A percentile compares a stretch with the other conserved stretches of the same genome.
Conservation (phyloP, 1,140 invertebrate genomes). For the Antheraea mylitta region DNA sequence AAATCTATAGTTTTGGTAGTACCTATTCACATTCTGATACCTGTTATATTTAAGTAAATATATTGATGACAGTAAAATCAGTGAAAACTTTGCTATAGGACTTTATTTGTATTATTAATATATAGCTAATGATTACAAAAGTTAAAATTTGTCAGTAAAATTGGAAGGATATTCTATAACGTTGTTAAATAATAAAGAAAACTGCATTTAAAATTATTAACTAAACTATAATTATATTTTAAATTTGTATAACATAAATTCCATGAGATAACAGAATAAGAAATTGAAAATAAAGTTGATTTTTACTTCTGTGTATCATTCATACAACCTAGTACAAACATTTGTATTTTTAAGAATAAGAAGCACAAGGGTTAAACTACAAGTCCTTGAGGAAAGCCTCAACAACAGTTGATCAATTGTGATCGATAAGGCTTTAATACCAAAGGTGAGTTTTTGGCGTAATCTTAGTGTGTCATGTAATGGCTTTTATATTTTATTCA, state of each 20-base stretch:
- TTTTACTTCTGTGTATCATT: conserved; percentile 37
- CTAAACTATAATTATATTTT: conserved; percentile 73
- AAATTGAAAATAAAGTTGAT: conserved; percentile 75
- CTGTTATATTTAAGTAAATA: background rate
- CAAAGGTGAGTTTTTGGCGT: no score
- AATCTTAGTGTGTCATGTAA: no score
- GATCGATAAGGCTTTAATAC: no score
- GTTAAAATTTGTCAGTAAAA: conserved; percentile 28
- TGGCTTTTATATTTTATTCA: no score
- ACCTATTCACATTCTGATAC: background rate
- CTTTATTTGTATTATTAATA: background rate
- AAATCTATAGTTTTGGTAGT: conserved; percentile 41
- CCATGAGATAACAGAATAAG: conserved; percentile 65
- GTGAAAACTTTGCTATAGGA: background rate
- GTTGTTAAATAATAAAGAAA: conserved; percentile 59
- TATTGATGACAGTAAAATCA: background rate
- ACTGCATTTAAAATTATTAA: conserved; percentile 75
- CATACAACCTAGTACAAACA: background rate
- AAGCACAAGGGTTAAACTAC: no score
- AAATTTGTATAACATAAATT: conserved; percentile 74
- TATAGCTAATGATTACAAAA: background rate
- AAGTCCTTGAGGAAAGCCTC: no score
- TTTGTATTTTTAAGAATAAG: no score
- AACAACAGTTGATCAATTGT: no score
- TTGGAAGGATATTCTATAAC: conserved; percentile 57